Percentiles rank a stretch among this genome's conserved stretches.
phyloP scores from a whole-genome alignment of 2,797 vertebrate species.

The Taeniopygia guttata region DNA sequence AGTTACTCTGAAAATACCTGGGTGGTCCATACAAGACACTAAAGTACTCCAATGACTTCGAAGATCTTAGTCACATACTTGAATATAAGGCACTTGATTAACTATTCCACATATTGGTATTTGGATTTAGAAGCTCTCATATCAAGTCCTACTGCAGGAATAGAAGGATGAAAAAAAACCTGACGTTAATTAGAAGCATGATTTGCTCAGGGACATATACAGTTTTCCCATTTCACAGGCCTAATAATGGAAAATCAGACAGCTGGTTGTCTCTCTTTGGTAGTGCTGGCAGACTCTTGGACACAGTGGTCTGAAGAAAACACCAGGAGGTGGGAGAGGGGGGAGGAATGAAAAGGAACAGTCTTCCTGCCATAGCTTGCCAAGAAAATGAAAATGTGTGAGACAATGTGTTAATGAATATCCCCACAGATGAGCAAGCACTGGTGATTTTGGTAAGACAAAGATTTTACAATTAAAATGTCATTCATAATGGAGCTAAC shows the following conservation, averaged over 20 bases:
- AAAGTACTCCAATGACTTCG: neutral
- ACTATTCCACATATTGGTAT: neutral
- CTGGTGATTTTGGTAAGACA: neutral
- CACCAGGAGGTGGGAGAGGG: neutral
- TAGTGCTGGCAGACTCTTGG: neutral
- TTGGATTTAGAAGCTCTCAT: neutral
- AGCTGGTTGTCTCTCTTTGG: neutral
- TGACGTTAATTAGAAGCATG: neutral
- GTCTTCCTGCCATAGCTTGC: constrained; percentile 9
- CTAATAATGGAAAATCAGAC: constrained; percentile 21
- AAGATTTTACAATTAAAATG: constrained; percentile 25
- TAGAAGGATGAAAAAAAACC: neutral
- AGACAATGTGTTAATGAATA: constrained; percentile 41
- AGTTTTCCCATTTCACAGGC: neutral
- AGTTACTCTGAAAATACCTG: neutral
- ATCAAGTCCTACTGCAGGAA: neutral
- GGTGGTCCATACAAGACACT: neutral
- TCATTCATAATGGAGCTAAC: neutral
- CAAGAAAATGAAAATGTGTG: constrained; percentile 37
- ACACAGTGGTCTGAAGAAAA: neutral
- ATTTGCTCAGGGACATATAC: neutral
- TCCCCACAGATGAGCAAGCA: neutral
- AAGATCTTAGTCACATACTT: neutral
- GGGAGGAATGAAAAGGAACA: neutral
- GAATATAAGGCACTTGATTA: neutral